These are phyloP conservation scores for Ferrisia virgata DNA, from an alignment of 2,888 invertebrate genomes.

Conservation along the genomic window DNA sequence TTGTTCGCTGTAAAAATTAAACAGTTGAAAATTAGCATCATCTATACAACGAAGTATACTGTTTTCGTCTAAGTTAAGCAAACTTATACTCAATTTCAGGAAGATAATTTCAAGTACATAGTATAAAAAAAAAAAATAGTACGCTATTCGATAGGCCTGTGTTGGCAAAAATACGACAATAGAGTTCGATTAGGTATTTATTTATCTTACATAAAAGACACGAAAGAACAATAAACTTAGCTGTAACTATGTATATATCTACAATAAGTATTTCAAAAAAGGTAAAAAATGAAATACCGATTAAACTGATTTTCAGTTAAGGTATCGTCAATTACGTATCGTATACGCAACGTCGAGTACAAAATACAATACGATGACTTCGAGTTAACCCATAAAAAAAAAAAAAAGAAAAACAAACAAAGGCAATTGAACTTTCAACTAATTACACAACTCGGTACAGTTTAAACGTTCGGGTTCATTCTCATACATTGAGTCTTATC, in stretches of 20 bases:
- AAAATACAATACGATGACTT: background rate
- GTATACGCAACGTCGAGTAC: too few relatives aligned
- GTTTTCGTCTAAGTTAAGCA: background rate
- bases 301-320: background rate
- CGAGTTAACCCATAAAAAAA: background rate
- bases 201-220: background rate
- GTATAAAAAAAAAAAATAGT: too few relatives aligned
- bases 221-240: background rate
- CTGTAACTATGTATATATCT: too few relatives aligned
- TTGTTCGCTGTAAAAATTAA: slow-evolving; percentile 16
- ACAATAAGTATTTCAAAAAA: background rate
- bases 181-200: background rate
- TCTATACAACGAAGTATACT: slow-evolving; percentile 1
- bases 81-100: background rate
- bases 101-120: too few relatives aligned
- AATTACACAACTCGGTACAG: background rate
- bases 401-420: background rate
- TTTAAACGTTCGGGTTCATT: too few relatives aligned
- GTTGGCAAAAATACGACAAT: background rate
- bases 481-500: too few relatives aligned
- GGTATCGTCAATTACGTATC: background rate
- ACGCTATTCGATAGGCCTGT: too few relatives aligned
- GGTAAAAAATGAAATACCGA: background rate
- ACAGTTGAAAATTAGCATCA: slow-evolving; percentile 13
- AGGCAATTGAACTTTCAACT: slow-evolving; percentile 1